Conservation (phyloP, 2,888 invertebrate genomes). For the Sussaba pulchella region DNA sequence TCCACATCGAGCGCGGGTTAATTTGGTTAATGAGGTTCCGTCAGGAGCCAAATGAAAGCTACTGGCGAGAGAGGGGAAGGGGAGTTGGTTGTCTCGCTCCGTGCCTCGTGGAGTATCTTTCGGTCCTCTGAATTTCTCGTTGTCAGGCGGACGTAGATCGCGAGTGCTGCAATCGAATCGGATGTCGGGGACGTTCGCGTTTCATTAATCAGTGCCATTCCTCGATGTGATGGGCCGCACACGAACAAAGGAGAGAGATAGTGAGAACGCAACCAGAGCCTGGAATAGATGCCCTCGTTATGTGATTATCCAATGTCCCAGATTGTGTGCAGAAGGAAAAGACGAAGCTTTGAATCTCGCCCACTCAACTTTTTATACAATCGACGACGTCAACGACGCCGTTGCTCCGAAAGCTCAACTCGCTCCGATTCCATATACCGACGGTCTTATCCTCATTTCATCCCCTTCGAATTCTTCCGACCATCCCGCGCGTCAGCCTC, state of each 20-base stretch:
- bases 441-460: neutral
- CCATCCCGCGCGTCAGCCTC: neutral
- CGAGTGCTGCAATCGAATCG: conserved; percentile 30
- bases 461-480: conserved; percentile 9
- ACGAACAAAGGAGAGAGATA: conserved; percentile 11
- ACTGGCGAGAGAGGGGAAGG: too few relatives aligned
- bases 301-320: conserved; percentile 55
- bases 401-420: conserved; percentile 17
- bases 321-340: conserved; percentile 8
- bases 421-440: conserved; percentile 10
- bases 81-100: conserved; percentile 9
- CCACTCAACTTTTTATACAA: conserved; percentile 27
- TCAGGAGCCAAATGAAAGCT: conserved; percentile 29
- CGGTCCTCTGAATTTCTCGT: conserved; percentile 7
- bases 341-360: conserved; percentile 38
- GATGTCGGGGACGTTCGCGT: conserved; percentile 43
- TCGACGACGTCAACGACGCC: conserved; percentile 8
- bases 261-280: conserved; percentile 3
- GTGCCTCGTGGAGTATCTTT: neutral
- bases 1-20: conserved; percentile 48
- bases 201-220: conserved; percentile 62
- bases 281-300: conserved; percentile 62
- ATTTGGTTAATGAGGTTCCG: conserved; percentile 71
- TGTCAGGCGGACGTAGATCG: conserved; percentile 15
- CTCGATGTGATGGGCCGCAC: conserved; percentile 15